Evolutionary conservation across 2,888 invertebrate genomes (phyloP), one percentile per base, ranked within the genome.

Genomic region (Vesta saturnalis): DNA sequence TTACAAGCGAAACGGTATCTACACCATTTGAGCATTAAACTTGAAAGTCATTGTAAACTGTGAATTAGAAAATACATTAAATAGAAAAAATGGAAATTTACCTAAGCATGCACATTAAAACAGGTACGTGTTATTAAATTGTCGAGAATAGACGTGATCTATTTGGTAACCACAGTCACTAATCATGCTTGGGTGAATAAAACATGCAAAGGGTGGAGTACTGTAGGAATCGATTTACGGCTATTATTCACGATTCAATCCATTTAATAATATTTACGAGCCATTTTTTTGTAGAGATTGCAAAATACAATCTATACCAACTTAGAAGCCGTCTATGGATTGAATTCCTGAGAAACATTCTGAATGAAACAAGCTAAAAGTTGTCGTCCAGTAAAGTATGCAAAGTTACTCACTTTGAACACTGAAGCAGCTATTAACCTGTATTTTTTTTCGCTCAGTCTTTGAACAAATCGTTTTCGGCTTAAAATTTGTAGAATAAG

Each of bases 121-220:
- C 10, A 69, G 54, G 72, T 73, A 74, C 76, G 77, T 78, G 78
- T 79, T 79, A 79, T 78, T 79, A 78, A 78, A 78, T 77, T 78
- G 78, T 74, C 79, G 74, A 70, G 72, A 75, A 78, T 78, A 76
- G 77, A 78, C 75, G 73, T 74, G 77, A 78, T 78, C 78, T 75
- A 77, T 79, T 76, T 75, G 71, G 74, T 74, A 72, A 72, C 77
- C 77, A 73, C 78, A 73, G 73, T 76, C 79, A 77, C 78, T 78
- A 77, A 79, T 78, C 78, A 78, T 76, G 76, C 77, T 78, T 79
- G 76, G 71, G 73, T 70, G 74, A 74, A 66, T 77, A 76, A 79
- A 79, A 79, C 79, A 79, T 77, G 79, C 77, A 78, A 79, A 78
- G 77, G 78, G 78, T 71, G 79, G 78, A 78, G 77, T 77, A 71